Evolutionary conservation across 2,797 vertebrate genomes (phyloP).

Genomic region (Pempheris klunzingeri): DNA sequence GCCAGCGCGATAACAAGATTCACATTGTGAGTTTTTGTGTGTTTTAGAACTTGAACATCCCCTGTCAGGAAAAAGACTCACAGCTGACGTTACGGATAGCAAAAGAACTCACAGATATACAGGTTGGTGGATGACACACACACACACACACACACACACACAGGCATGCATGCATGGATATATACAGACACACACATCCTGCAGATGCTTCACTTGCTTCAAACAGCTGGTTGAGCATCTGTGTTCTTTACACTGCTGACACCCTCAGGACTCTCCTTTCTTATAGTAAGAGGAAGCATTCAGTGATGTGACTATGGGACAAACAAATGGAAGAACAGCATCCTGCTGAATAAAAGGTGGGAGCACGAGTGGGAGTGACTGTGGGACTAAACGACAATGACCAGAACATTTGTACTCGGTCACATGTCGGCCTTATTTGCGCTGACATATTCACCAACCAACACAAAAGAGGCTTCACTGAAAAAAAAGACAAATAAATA

Average conservation of each 20-base stretch:
- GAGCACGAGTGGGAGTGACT: background rate
- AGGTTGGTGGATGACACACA: conserved; percentile 79
- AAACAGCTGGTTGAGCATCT: conserved; percentile 62
- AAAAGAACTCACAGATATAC: conserved; percentile 88
- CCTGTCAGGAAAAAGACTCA: conserved; percentile 85
- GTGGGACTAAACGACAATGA: background rate
- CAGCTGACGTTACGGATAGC: conserved; percentile 85
- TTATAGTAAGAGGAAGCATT: conserved; percentile 19
- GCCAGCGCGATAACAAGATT: background rate
- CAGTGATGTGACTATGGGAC: background rate
- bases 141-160: background rate
- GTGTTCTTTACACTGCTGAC: conserved; percentile 35
- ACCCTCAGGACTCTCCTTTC: conserved; percentile 30
- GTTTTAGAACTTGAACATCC: conserved; percentile 87
- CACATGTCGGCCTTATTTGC: background rate
- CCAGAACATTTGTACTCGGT: background rate
- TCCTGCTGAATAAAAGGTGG: conserved; percentile 9
- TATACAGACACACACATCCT: background rate
- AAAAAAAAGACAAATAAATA: background rate
- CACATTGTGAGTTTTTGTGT: conserved; percentile 30
- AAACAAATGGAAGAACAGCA: background rate
- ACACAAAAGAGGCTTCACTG: background rate
- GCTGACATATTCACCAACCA: background rate
- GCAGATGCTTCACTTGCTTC: conserved; percentile 40
- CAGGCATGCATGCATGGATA: conserved; percentile 6